phyloP scores from a whole-genome alignment of 1,140 invertebrate species.

The Xylocopa sonorina region DNA sequence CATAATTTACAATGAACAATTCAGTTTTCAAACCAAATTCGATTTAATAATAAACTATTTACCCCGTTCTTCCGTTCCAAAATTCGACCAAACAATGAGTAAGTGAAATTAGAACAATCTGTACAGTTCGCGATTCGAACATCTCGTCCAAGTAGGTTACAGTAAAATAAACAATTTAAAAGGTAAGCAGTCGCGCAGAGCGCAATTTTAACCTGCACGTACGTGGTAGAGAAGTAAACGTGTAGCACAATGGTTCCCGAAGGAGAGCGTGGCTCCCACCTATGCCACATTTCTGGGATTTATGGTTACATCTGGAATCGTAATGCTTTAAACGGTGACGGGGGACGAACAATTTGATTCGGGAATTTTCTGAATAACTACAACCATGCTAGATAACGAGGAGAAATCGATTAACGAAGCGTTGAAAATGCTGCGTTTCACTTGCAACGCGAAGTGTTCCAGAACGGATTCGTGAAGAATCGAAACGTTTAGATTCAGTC shows the following conservation, averaged over 20 bases:
- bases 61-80: no score
- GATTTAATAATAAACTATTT: no score
- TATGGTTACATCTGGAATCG: constrained; percentile 13
- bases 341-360: constrained; percentile 31
- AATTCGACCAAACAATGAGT: no score
- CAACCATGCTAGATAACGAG: constrained; percentile 1
- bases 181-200: neutral
- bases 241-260: constrained; percentile 22
- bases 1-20: no score
- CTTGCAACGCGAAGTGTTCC: no score
- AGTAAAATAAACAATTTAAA: constrained; percentile 23
- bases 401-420: neutral
- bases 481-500: no score
- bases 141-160: neutral
- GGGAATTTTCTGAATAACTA: constrained; percentile 13
- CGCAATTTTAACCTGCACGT: neutral
- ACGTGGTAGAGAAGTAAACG: constrained; percentile 1
- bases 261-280: neutral
- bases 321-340: constrained; percentile 27
- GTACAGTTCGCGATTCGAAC: neutral
- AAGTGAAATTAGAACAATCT: no score
- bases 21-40: no score
- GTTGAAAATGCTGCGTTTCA: neutral
- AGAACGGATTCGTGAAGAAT: neutral
- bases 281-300: constrained; percentile 2